Percentiles rank a stretch among this genome's conserved stretches.
These are phyloP conservation scores for Gymnocephalus cernua DNA, from an alignment of 2,113 vertebrate genomes.

Conservation along the genomic window DNA sequence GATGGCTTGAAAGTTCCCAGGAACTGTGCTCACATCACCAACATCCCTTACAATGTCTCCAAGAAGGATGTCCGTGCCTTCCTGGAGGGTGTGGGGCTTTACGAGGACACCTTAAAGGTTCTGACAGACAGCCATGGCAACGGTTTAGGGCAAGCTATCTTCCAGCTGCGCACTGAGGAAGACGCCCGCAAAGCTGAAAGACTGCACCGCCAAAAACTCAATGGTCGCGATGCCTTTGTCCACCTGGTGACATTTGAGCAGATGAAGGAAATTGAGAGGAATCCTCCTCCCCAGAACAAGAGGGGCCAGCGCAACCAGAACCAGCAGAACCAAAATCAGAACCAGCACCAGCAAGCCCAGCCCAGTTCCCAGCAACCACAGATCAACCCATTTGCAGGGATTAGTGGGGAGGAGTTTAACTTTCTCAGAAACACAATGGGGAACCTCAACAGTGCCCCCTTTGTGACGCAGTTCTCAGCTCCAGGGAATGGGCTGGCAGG, in stretches of 20 bases:
- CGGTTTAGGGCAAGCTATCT: constrained; percentile 95
- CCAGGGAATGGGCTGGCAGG: constrained; percentile 91
- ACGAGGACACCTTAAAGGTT: constrained; percentile 94
- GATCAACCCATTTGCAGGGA: constrained; percentile 80
- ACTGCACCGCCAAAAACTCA: constrained; percentile 96
- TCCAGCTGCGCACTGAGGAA: constrained; percentile 95
- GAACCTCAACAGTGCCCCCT: constrained; percentile 89
- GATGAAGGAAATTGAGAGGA: constrained; percentile 96
- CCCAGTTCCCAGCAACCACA: constrained; percentile 72
- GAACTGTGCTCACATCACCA: constrained; percentile 94
- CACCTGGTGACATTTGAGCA: constrained; percentile 93
- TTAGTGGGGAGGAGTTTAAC: constrained; percentile 90
- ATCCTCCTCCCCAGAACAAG: constrained; percentile 93
- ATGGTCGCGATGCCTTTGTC: constrained; percentile 96
- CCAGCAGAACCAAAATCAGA: constrained; percentile 69
- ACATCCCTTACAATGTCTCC: constrained; percentile 96
- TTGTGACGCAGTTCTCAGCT: constrained; percentile 90
- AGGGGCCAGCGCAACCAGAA: constrained; percentile 87
- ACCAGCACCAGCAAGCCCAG: constrained; percentile 68
- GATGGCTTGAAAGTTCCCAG: constrained; percentile 87
- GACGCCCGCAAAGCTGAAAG: constrained; percentile 95
- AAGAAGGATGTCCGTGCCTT: constrained; percentile 96
- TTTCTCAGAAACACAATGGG: constrained; percentile 91
- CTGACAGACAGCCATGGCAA: constrained; percentile 94
- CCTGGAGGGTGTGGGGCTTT: constrained; percentile 92